These are phyloP conservation scores for Accipiter cooperii DNA, from an alignment of 2,113 vertebrate genomes.

Conservation along the genomic window DNA sequence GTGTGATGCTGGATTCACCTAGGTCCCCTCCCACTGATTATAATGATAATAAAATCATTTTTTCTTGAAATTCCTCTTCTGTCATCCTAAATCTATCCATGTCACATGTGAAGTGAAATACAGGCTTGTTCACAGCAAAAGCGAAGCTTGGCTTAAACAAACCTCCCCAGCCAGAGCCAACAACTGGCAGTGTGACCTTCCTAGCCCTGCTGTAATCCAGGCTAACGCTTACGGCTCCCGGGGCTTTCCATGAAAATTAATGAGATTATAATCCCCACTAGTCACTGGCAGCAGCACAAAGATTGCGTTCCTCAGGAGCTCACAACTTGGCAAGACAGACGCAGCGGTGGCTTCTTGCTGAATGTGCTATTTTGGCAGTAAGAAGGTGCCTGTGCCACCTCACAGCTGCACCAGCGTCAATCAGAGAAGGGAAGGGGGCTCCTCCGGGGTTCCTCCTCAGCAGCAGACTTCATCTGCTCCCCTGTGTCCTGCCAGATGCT, in stretches of 20 bases:
- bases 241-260: slow-evolving; percentile 17
- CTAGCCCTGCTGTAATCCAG: neutral
- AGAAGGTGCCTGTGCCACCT: neutral
- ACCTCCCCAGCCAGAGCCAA: neutral
- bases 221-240: neutral
- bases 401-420: neutral
- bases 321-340: neutral
- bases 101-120: neutral
- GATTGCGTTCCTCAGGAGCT: neutral
- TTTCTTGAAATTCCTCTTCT: neutral
- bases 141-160: neutral
- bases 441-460: neutral
- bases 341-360: neutral
- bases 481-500: neutral
- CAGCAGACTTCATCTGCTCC: neutral
- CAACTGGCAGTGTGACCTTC: neutral
- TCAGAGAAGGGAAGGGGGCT: neutral
- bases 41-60: neutral
- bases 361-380: neutral
- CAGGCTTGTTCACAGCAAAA: neutral
- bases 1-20: neutral
- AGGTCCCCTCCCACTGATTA: neutral
- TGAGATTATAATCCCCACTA: slow-evolving; percentile 36
- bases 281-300: neutral
- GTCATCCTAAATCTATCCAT: neutral